Evolutionary conservation across 2,113 vertebrate species (phyloP).

Genomic region (Martes martes): DNA sequence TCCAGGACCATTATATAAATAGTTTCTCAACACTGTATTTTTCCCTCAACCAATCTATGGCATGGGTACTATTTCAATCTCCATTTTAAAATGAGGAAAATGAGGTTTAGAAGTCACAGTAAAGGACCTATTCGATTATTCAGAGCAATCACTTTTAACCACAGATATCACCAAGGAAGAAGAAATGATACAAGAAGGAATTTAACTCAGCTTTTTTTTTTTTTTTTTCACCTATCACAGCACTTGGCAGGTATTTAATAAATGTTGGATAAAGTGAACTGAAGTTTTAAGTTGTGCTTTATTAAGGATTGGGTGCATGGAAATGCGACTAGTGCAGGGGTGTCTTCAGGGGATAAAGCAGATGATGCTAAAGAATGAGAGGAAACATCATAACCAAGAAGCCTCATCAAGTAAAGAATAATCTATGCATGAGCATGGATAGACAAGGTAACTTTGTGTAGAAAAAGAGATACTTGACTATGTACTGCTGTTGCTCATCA

Average conservation of each 20-base stretch:
- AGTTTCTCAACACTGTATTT: background rate
- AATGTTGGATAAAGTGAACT: slow-evolving; percentile 63
- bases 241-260: slow-evolving; percentile 59
- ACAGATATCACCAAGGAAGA: slow-evolving; percentile 25
- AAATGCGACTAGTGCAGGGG: background rate
- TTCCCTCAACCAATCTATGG: background rate
- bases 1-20: background rate
- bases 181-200: slow-evolving; percentile 28
- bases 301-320: slow-evolving; percentile 45
- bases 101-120: background rate
- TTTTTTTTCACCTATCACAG: background rate
- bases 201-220: slow-evolving; percentile 8
- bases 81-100: slow-evolving; percentile 3
- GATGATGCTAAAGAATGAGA: slow-evolving; percentile 21
- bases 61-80: background rate
- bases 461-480: background rate
- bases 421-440: background rate
- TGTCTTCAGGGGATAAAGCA: slow-evolving; percentile 22
- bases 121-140: background rate
- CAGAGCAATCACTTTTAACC: background rate
- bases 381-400: slow-evolving; percentile 25
- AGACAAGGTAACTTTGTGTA: background rate
- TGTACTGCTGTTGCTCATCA: background rate
- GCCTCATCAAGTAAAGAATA: slow-evolving; percentile 28
- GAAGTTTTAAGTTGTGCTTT: slow-evolving; percentile 60